Conservation (phyloP, 2,888 invertebrate species). For the Luperina testacea region DNA sequence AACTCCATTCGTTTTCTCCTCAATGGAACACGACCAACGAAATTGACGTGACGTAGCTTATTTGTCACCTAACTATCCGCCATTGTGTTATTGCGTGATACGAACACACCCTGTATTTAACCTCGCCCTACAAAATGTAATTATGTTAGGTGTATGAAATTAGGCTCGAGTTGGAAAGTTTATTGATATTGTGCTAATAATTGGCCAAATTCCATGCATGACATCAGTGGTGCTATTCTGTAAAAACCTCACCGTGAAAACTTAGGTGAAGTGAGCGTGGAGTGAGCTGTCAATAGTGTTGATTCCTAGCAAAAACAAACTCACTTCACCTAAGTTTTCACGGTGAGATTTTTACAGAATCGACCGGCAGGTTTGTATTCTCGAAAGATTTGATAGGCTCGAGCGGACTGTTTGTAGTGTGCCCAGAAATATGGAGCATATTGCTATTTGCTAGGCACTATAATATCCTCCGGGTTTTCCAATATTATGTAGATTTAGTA, state of each 20-base stretch:
- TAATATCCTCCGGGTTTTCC: neutral
- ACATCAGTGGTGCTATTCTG: constrained; percentile 3
- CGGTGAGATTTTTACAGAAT: too few relatives aligned
- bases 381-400: constrained; percentile 23
- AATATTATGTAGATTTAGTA: constrained; percentile 15
- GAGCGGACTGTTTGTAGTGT: constrained; percentile 20
- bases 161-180: constrained; percentile 41
- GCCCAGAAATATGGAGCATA: constrained; percentile 1
- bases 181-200: constrained; percentile 45
- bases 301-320: too few relatives aligned
- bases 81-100: constrained; percentile 58
- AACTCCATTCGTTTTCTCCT: constrained; percentile 37
- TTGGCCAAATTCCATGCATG: constrained; percentile 36
- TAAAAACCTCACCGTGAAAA: too few relatives aligned
- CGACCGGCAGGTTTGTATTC: constrained; percentile 11
- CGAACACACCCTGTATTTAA: constrained; percentile 59
- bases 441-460: constrained; percentile 12
- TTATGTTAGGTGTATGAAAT: constrained; percentile 37
- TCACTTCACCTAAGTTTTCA: too few relatives aligned
- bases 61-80: constrained; percentile 60
- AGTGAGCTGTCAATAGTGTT: too few relatives aligned
- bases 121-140: constrained; percentile 56
- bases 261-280: too few relatives aligned
- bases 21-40: constrained; percentile 15
- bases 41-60: constrained; percentile 57